A percentile compares a stretch with the other conserved stretches of the same genome.
Conservation (phyloP, 2,888 invertebrate genomes). For the Melanostoma mellinum region DNA sequence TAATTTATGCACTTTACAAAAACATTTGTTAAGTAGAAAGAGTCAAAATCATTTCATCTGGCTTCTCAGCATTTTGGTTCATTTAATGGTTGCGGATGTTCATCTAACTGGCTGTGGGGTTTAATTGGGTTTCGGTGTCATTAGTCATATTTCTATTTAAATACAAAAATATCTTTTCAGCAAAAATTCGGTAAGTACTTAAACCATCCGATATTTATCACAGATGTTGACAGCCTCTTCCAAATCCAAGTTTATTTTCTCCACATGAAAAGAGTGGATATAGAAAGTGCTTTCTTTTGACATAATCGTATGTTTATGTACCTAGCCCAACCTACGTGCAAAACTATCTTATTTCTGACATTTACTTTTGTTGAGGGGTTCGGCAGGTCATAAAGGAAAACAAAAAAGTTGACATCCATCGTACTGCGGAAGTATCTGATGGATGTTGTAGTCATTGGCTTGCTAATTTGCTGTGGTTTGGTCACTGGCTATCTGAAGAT, state of each 20-base stretch:
- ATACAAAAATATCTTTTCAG: constrained; percentile 54
- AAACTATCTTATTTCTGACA: neutral
- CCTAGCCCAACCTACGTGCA: constrained; percentile 16
- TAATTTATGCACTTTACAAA: constrained; percentile 37
- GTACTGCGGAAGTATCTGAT: constrained; percentile 51
- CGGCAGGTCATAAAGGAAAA: neutral
- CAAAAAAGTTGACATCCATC: constrained; percentile 30
- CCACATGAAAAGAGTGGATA: neutral
- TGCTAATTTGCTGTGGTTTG: constrained; percentile 36
- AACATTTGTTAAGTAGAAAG: neutral
- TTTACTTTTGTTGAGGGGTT: neutral
- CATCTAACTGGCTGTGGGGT: constrained; percentile 32
- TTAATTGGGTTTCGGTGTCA: constrained; percentile 69
- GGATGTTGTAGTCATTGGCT: constrained; percentile 18
- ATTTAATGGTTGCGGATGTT: constrained; percentile 35
- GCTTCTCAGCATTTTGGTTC: constrained; percentile 30
- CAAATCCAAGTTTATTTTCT: constrained; percentile 37
- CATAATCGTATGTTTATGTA: constrained; percentile 13
- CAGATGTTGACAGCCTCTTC: constrained; percentile 17
- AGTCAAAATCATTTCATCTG: constrained; percentile 33
- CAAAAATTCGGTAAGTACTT: constrained; percentile 56
- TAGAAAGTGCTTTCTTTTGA: constrained; percentile 41
- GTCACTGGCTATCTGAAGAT: constrained; percentile 17
- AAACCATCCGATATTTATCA: constrained; percentile 28
- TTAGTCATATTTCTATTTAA: constrained; percentile 53